Conservation (phyloP, 2,113 vertebrate genomes). For the Platanista minor region DNA sequence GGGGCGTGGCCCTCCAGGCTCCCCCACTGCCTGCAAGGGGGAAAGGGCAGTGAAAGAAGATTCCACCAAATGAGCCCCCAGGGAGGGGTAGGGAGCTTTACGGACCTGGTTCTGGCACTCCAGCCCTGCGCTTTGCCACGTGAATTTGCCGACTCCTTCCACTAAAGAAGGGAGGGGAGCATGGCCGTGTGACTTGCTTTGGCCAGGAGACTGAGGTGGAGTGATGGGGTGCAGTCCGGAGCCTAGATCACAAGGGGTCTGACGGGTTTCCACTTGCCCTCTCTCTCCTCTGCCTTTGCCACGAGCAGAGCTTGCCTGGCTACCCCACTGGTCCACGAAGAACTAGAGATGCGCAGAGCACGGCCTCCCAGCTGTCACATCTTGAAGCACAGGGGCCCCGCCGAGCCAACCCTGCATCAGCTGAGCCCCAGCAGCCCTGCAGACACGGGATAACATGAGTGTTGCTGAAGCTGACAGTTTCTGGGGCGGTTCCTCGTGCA, state of each 20-base stretch:
- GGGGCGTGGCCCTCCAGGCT: neutral
- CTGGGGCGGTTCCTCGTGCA: neutral
- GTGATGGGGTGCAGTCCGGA: rapidly evolving
- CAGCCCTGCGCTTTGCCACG: neutral
- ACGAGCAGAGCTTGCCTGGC: neutral
- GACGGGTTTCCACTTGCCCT: neutral
- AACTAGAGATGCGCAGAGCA: rapidly evolving
- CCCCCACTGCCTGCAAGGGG: neutral
- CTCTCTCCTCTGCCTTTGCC: neutral
- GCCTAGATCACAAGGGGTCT: neutral
- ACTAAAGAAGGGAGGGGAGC: neutral
- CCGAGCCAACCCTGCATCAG: rapidly evolving
- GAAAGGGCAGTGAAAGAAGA: rapidly evolving
- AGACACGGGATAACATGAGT: rapidly evolving
- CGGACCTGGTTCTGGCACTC: neutral
- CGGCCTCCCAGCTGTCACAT: too few species aligned
- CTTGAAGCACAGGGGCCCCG: neutral
- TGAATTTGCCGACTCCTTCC: neutral
- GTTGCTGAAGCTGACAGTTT: neutral
- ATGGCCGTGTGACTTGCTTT: rapidly evolving
- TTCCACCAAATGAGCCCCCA: neutral
- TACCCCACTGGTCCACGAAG: neutral
- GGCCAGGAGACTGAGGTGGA: neutral
- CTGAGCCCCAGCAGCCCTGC: neutral
- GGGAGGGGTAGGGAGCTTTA: neutral